Base-by-base conservation (phyloP, 2,888 invertebrate genomes). In the Acleris holmiana region DNA sequence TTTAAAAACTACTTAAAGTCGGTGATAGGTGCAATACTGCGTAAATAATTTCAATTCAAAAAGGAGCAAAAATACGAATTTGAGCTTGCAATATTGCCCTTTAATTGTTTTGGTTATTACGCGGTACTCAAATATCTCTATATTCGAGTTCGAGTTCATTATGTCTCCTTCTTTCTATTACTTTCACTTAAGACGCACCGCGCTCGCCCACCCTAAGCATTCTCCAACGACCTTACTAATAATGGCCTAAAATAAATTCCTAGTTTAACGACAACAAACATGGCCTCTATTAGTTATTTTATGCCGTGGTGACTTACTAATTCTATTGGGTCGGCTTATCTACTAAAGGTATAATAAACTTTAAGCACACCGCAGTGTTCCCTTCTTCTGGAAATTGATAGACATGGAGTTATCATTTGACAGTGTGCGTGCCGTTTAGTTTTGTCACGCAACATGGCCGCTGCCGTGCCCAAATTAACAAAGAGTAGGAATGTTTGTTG, bases 391-490 rank as follows among this genome's bases (percentile, higher is more conserved):
- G 74, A 89, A 91, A 91, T 91, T 91, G 91, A 92, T 91, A 89
- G 91, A 90, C 89, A 76, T 85, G 76, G 80, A 87, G 90, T 92
- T 92, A 92, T 92, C 91, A 91, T 91, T 91, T 92, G 91, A 92
- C 91, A 91, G 89, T 76, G 87, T 89, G 91, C 91, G 91, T 91
- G 88, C 77, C 68, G 80, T 73, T 71, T 69, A 76, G 76, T 79
- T 79, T 77, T 83, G 91, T 88, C 91, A 91, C 91, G 91, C 91
- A 80, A 90, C 76, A 71, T 72, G 71, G 71, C 69, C 71, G 66
- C 64, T 70, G 84, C 86, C 90, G 77, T 78, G 84, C 89, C 89
- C 83, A 76, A 73, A 70, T 67, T 69, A 73, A 55, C 81, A 85
- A 75, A 86, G 87, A 85, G 51, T 82, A 84, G 18, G 25, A 46